These are phyloP conservation scores for Echiichthys vipera DNA, from an alignment of 2,797 vertebrate genomes.

Conservation along the genomic window DNA sequence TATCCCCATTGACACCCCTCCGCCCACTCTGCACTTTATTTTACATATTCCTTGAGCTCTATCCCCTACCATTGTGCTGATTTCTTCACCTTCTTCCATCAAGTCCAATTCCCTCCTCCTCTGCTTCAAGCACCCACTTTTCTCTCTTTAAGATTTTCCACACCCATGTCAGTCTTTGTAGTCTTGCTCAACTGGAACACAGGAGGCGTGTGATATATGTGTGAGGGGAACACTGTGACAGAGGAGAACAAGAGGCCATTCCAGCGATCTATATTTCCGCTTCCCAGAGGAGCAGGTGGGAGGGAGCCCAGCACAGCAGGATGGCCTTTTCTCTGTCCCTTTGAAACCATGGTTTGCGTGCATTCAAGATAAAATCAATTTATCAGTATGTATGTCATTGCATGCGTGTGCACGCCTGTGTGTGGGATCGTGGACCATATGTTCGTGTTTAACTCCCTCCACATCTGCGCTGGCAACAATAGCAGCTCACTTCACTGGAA, in stretches of 20 bases:
- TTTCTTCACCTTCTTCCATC: slow-evolving; percentile 53
- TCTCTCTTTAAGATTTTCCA: slow-evolving; percentile 52
- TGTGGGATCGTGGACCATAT: slow-evolving; percentile 72
- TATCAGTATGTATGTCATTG: slow-evolving; percentile 27
- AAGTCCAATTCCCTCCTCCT: slow-evolving; percentile 45
- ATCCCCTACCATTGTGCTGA: slow-evolving; percentile 23
- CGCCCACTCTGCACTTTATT: slow-evolving; percentile 42
- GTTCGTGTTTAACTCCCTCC: slow-evolving; percentile 76
- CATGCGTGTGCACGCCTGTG: slow-evolving; percentile 17
- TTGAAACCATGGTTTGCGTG: slow-evolving; percentile 34
- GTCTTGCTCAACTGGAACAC: slow-evolving; percentile 42
- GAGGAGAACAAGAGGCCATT: slow-evolving; percentile 62
- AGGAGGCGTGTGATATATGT: slow-evolving; percentile 66
- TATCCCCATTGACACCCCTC: slow-evolving; percentile 46
- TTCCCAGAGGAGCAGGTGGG: slow-evolving; percentile 68
- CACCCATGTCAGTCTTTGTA: slow-evolving; percentile 50
- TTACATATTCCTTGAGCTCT: slow-evolving; percentile 33
- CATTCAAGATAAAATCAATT: slow-evolving; percentile 23
- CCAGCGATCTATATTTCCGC: slow-evolving; percentile 65
- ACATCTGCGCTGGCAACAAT: slow-evolving; percentile 79
- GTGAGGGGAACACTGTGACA: slow-evolving; percentile 58
- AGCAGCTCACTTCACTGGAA: slow-evolving; percentile 59
- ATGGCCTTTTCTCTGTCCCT: slow-evolving; percentile 66
- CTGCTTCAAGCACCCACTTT: slow-evolving; percentile 35
- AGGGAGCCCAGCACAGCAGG: slow-evolving; percentile 59